Evolutionary conservation across 2,113 vertebrate species (phyloP).

Genomic region (Phalacrocorax pelagicus): DNA sequence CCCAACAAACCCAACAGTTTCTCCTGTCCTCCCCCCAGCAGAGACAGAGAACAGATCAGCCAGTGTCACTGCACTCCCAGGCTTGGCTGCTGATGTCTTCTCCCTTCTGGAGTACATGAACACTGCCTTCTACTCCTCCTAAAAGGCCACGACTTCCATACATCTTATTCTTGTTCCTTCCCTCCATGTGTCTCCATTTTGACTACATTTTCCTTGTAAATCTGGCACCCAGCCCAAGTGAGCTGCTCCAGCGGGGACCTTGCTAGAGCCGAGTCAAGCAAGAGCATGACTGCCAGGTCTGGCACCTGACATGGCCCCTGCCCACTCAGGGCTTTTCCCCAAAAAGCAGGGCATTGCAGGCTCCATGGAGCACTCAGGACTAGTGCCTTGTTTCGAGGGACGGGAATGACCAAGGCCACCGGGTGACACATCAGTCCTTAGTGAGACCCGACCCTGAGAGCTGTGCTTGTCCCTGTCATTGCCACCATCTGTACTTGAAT

Average conservation of each 20-base stretch:
- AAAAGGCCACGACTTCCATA: background rate
- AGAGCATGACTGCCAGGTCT: background rate
- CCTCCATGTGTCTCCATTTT: background rate
- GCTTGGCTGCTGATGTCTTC: background rate
- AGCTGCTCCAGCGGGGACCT: background rate
- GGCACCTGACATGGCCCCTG: background rate
- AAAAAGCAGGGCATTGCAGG: background rate
- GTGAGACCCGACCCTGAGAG: background rate
- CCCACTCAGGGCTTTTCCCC: background rate
- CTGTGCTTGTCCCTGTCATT: background rate
- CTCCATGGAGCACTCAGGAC: rapidly evolving
- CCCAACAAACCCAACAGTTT: background rate
- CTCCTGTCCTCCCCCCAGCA: background rate
- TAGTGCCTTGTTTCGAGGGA: background rate
- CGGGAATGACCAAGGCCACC: background rate
- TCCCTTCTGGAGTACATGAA: background rate
- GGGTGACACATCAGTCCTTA: background rate
- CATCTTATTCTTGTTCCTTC: background rate
- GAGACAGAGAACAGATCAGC: background rate
- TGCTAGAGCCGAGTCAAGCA: background rate
- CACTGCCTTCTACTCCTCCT: background rate
- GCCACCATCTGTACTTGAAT: background rate
- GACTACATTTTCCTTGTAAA: background rate
- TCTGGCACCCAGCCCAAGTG: background rate
- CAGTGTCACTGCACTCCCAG: too few relatives aligned